Conservation (phyloP, 2,888 invertebrate species). For the Neoaliturus tenellus region DNA sequence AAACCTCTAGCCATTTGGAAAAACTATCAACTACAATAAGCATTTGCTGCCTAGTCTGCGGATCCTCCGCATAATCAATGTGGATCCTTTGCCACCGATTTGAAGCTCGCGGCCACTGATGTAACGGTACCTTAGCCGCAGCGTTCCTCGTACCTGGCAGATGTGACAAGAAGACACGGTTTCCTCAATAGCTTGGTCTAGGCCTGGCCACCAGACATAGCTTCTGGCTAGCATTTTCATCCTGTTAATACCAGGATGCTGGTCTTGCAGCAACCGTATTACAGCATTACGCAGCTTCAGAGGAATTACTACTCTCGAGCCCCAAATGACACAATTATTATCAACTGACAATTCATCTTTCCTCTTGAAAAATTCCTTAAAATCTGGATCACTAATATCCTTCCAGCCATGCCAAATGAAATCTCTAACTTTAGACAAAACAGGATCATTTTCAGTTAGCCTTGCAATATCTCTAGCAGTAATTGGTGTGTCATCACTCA, state of each 20-base stretch:
- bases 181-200: conserved; percentile 13
- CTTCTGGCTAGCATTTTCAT: conserved; percentile 41
- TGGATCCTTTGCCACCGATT: conserved; percentile 12
- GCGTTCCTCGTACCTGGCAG: conserved; percentile 61
- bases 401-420: conserved; percentile 34
- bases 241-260: conserved; percentile 3
- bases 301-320: conserved; percentile 29
- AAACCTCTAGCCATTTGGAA: conserved; percentile 59
- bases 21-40: conserved; percentile 54
- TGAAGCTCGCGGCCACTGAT: conserved; percentile 45
- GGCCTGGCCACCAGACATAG: conserved; percentile 45
- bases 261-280: not conserved
- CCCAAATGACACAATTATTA: conserved; percentile 31
- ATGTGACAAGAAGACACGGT: conserved; percentile 50
- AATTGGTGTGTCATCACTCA: not conserved
- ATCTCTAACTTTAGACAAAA: conserved; percentile 29
- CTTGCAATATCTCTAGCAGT: conserved; percentile 2
- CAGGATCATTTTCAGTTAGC: conserved; percentile 12
- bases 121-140: conserved; percentile 62
- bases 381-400: not conserved
- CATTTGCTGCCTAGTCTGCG: conserved; percentile 25
- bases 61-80: conserved; percentile 19
- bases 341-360: conserved; percentile 32
- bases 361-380: conserved; percentile 9
- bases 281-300: not conserved